Percentiles rank a stretch among this genome's conserved stretches.
Conservation (phyloP, 2,113 vertebrate genomes). For the Microtus pennsylvanicus region DNA sequence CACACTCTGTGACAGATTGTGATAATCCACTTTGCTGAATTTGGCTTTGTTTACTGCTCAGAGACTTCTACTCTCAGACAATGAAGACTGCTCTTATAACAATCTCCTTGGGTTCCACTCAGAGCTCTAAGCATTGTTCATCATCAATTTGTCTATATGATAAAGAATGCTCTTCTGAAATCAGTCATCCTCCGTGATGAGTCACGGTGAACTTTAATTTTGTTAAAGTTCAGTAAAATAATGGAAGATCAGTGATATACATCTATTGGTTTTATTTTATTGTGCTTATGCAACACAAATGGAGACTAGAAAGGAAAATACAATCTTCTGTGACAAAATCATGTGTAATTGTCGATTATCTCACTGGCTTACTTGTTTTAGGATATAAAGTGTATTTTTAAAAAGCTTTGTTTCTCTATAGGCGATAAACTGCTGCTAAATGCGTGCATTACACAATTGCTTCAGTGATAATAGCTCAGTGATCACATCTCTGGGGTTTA, state of each 20-base stretch:
- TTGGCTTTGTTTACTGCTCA: background rate
- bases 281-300: constrained; percentile 4
- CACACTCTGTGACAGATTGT: background rate
- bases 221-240: constrained; percentile 7
- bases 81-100: background rate
- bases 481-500: background rate
- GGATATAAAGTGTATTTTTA: background rate
- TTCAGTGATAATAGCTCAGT: background rate
- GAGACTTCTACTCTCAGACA: background rate
- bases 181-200: background rate
- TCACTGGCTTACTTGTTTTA: background rate
- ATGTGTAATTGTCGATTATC: constrained; percentile 10
- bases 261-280: background rate
- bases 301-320: background rate
- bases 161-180: constrained; percentile 16
- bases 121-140: background rate
- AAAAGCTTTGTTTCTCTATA: background rate
- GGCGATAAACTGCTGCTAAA: background rate
- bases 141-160: background rate
- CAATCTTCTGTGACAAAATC: background rate
- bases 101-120: background rate
- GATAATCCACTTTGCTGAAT: background rate
- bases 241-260: background rate
- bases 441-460: background rate
- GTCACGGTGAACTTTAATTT: background rate